Evolutionary conservation across 2,113 vertebrate species (phyloP).

Genomic region (Sphaerodactylus townsendi): DNA sequence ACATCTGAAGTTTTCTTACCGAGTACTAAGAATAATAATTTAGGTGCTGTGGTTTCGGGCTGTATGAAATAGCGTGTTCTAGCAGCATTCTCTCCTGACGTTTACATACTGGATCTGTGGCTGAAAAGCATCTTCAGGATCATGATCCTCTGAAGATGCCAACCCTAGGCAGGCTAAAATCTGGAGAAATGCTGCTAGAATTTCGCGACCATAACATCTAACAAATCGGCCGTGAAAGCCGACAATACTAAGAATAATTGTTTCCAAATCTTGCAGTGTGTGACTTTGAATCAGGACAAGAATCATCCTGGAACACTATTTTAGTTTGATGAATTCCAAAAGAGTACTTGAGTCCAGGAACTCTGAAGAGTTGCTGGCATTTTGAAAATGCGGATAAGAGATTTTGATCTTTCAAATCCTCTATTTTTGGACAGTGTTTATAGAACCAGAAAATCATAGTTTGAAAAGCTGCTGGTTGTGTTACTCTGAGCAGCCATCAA

Average conservation of each 20-base stretch:
- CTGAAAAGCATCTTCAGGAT: too few species aligned
- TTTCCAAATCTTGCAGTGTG: conserved; percentile 15
- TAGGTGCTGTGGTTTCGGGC: too few species aligned
- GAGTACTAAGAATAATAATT: background rate
- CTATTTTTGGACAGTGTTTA: background rate
- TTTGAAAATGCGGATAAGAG: conserved; percentile 6
- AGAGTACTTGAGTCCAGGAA: background rate
- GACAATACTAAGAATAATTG: too few species aligned
- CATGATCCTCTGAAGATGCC: too few species aligned
- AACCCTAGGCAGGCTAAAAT: too few species aligned
- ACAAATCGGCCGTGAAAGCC: too few species aligned
- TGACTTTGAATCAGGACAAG: conserved; percentile 7
- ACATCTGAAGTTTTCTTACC: background rate
- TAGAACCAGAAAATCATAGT: background rate
- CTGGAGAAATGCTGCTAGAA: too few species aligned
- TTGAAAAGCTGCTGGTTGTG: background rate
- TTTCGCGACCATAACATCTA: too few species aligned
- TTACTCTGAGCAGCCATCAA: background rate
- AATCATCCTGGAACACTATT: conserved; percentile 13
- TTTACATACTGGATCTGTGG: too few species aligned
- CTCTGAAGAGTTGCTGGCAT: conserved; percentile 9
- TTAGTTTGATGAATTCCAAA: conserved; percentile 2
- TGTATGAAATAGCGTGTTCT: too few species aligned
- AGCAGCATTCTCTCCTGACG: too few species aligned
- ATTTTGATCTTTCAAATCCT: background rate